Percentiles rank a stretch among this genome's conserved stretches.
Evolutionary conservation across 2,113 vertebrate species (phyloP).

Genomic region (Arothron firmamentum): DNA sequence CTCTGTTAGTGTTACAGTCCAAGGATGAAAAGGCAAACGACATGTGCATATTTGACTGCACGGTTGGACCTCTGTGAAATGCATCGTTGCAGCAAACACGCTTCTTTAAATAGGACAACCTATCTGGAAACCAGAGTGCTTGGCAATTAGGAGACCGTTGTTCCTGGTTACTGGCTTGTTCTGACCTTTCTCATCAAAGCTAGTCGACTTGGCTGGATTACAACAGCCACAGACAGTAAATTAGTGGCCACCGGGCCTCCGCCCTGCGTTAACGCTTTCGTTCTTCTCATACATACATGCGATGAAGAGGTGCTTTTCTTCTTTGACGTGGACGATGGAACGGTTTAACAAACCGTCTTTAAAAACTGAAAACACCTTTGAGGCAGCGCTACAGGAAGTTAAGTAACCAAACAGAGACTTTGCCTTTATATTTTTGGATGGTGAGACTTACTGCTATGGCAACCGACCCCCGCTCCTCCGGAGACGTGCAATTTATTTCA

Average conservation of each 20-base stretch:
- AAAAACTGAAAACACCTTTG: conserved; percentile 4
- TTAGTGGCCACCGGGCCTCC: conserved; percentile 43
- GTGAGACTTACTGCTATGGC: conserved; percentile 19
- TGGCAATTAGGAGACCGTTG: too few relatives aligned
- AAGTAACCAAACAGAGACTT: conserved; percentile 17
- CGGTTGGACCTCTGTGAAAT: neutral
- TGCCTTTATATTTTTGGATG: conserved; percentile 10
- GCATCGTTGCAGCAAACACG: too few relatives aligned
- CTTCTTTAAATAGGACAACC: too few relatives aligned
- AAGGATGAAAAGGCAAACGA: too few relatives aligned
- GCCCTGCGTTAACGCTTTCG: conserved; percentile 16
- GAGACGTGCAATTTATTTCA: conserved; percentile 20
- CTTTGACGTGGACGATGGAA: neutral
- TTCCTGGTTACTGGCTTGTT: conserved; percentile 26
- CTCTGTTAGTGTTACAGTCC: neutral
- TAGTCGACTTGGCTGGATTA: conserved; percentile 24
- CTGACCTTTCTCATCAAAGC: conserved; percentile 52
- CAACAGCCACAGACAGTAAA: conserved; percentile 29
- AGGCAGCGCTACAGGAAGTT: conserved; percentile 3
- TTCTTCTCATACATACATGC: conserved; percentile 17
- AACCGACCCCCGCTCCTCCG: conserved; percentile 1
- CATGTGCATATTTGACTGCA: neutral
- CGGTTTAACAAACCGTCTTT: neutral
- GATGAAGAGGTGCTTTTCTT: neutral
- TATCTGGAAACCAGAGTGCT: too few relatives aligned